A percentile compares a stretch with the other conserved stretches of the same genome.
Evolutionary conservation across 2,797 vertebrate species (phyloP).

Genomic region (Acrossocheilus wenchowensis): DNA sequence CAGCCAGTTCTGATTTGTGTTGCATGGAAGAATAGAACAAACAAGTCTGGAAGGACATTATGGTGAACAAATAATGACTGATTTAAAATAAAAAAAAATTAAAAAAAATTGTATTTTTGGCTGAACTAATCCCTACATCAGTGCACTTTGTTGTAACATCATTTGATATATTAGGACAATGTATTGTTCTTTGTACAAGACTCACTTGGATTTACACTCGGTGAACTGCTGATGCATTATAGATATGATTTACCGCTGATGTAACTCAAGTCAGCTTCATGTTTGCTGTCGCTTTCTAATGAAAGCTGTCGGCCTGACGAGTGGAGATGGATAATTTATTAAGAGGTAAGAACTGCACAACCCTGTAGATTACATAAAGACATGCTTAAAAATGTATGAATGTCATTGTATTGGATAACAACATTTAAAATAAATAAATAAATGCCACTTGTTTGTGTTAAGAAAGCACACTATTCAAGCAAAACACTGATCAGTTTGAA

Average conservation of each 20-base stretch:
- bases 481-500: background rate
- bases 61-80: background rate
- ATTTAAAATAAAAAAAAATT: too few relatives aligned
- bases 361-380: constrained; percentile 4
- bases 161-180: too few relatives aligned
- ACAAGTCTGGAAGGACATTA: background rate
- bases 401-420: background rate
- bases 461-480: background rate
- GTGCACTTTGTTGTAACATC: too few relatives aligned
- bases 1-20: background rate
- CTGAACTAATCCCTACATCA: too few relatives aligned
- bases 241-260: background rate
- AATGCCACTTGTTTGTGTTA: background rate
- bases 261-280: background rate
- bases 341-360: constrained; percentile 9
- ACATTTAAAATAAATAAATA: background rate
- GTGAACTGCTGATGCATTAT: constrained; percentile 3
- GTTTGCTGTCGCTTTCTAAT: background rate
- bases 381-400: background rate
- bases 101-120: too few relatives aligned
- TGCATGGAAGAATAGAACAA: background rate
- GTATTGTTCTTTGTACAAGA: too few relatives aligned
- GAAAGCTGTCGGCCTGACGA: background rate
- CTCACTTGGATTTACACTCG: background rate
- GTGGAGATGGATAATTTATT: constrained; percentile 12